Conservation (phyloP, 2,888 invertebrate genomes). For the Acronicta leporina region DNA sequence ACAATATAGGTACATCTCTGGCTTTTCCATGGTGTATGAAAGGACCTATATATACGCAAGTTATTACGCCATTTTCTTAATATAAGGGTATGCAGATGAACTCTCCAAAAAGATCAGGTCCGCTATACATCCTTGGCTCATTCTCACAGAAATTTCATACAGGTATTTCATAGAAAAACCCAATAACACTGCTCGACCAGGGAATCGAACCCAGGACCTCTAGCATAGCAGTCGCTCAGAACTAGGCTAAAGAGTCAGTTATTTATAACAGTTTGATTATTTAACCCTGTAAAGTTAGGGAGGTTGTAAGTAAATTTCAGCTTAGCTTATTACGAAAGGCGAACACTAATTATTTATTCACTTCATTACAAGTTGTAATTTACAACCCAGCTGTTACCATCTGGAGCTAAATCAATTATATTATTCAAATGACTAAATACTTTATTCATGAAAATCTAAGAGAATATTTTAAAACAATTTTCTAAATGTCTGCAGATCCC, state of each 20-base stretch:
- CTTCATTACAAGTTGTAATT: too few relatives aligned
- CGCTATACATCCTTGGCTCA: too few relatives aligned
- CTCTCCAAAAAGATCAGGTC: too few relatives aligned
- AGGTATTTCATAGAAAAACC: too few relatives aligned
- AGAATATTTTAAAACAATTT: slow-evolving; percentile 47
- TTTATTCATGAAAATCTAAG: slow-evolving; percentile 38
- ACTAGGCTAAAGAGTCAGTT: too few relatives aligned
- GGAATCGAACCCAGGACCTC: too few relatives aligned
- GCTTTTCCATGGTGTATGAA: background rate
- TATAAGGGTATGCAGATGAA: too few relatives aligned
- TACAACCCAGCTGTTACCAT: slow-evolving; percentile 22
- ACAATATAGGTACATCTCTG: background rate
- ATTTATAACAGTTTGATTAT: slow-evolving; percentile 5
- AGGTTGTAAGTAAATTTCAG: slow-evolving; percentile 23
- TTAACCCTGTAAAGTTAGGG: background rate
- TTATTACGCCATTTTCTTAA: too few relatives aligned
- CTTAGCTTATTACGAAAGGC: slow-evolving; percentile 12
- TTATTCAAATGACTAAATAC: slow-evolving; percentile 38
- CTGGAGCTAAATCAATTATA: slow-evolving; percentile 41
- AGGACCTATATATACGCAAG: background rate
- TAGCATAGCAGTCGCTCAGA: too few relatives aligned
- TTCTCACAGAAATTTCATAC: too few relatives aligned
- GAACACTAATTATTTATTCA: slow-evolving; percentile 42
- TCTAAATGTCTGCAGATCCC: slow-evolving; percentile 23
- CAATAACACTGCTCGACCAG: too few relatives aligned